These are phyloP conservation scores for Achlya flavicornis DNA, from an alignment of 2,888 invertebrate genomes.

Conservation along the genomic window DNA sequence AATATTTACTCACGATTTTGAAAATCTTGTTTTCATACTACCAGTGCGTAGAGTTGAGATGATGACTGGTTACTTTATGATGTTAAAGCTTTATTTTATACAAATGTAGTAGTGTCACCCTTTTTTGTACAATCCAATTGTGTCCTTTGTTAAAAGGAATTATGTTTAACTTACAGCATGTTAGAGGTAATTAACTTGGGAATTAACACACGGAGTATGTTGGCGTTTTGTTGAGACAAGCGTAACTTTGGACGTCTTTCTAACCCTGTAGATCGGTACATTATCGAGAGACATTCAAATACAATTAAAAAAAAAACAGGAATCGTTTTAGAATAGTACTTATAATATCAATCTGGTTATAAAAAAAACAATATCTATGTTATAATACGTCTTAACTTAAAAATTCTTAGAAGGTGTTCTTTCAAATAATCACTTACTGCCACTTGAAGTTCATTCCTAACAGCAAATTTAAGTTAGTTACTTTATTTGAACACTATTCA, in stretches of 20 bases:
- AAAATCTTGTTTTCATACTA: constrained; percentile 79
- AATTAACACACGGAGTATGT: too few relatives aligned
- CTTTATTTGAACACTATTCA: constrained; percentile 8
- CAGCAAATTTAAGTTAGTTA: neutral
- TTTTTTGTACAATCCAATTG: constrained; percentile 18
- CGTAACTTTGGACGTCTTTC: too few relatives aligned
- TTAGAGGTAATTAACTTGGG: neutral
- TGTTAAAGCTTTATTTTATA: constrained; percentile 24
- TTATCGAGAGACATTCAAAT: too few relatives aligned
- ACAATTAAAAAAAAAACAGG: too few relatives aligned
- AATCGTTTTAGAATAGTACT: too few relatives aligned
- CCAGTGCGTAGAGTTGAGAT: constrained; percentile 58
- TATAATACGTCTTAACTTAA: too few relatives aligned
- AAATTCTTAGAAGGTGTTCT: too few relatives aligned
- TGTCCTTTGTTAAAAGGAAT: neutral
- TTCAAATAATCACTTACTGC: neutral
- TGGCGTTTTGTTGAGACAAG: too few relatives aligned
- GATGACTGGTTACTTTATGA: constrained; percentile 60
- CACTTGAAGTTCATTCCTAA: neutral
- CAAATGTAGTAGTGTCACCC: constrained; percentile 18
- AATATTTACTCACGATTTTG: constrained; percentile 83
- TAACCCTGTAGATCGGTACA: too few relatives aligned
- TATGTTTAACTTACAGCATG: neutral
- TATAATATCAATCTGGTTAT: too few relatives aligned
- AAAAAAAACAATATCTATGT: too few relatives aligned